Evolutionary conservation across 2,113 vertebrate genomes (phyloP).

Genomic region (Hirundichthys speculiger): DNA sequence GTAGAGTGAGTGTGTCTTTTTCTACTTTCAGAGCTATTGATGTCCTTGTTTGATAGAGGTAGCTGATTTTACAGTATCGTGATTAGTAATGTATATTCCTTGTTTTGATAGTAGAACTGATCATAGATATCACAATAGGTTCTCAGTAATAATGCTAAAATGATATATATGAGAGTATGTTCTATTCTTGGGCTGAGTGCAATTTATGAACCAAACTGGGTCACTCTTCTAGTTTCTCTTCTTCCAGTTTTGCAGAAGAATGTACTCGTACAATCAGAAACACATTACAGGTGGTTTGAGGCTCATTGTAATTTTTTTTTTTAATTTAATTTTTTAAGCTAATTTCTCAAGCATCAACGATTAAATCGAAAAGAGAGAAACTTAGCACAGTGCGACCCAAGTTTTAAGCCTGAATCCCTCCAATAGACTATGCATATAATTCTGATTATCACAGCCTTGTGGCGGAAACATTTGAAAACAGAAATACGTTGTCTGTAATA

Average conservation of each 20-base stretch:
- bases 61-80: conserved; percentile 71
- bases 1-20: conserved; percentile 74
- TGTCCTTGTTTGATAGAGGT: conserved; percentile 68
- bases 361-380: conserved; percentile 32
- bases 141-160: conserved; percentile 56
- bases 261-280: conserved; percentile 50
- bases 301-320: conserved; percentile 17
- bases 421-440: conserved; percentile 69
- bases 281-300: conserved; percentile 1
- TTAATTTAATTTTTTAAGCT: conserved; percentile 1
- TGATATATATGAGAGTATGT: conserved; percentile 44
- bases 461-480: conserved; percentile 7
- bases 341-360: conserved; percentile 25
- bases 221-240: conserved; percentile 54
- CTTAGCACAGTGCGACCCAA: conserved; percentile 30
- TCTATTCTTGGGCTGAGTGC: conserved; percentile 73
- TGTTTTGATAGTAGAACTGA: conserved; percentile 73
- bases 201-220: conserved; percentile 68
- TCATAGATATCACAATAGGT: conserved; percentile 53
- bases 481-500: conserved; percentile 15
- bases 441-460: conserved; percentile 39
- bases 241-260: conserved; percentile 43
- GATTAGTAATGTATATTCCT: conserved; percentile 69
- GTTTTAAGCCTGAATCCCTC: conserved; percentile 53
- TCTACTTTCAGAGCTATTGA: conserved; percentile 71